These are phyloP conservation scores for Lophius americanus DNA, from an alignment of 2,797 vertebrate genomes.

Conservation along the genomic window DNA sequence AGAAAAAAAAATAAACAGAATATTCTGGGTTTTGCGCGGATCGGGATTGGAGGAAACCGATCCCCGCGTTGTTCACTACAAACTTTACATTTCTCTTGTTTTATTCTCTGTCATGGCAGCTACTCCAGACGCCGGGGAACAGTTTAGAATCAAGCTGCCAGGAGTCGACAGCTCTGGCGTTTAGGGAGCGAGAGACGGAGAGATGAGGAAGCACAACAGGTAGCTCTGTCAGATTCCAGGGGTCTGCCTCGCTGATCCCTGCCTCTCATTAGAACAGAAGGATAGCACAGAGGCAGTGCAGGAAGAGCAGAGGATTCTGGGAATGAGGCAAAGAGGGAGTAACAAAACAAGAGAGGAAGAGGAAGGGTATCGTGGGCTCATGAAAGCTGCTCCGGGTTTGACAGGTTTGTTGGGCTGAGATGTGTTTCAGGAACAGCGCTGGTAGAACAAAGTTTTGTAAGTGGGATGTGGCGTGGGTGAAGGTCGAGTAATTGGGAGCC, in stretches of 20 bases:
- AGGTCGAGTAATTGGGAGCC: slow-evolving; percentile 54
- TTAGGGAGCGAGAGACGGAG: slow-evolving; percentile 54
- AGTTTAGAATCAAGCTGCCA: slow-evolving; percentile 78
- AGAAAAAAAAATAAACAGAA: neutral
- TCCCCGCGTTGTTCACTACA: slow-evolving; percentile 59
- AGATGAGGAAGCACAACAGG: slow-evolving; percentile 70
- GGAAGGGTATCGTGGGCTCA: slow-evolving; percentile 52
- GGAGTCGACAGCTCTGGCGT: slow-evolving; percentile 77
- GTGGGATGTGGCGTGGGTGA: slow-evolving; percentile 43
- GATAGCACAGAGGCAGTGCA: slow-evolving; percentile 63
- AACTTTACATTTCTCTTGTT: slow-evolving; percentile 71
- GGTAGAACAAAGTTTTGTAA: slow-evolving; percentile 65
- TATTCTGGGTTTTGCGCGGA: slow-evolving; percentile 36
- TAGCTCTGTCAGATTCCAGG: slow-evolving; percentile 75
- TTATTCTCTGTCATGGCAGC: slow-evolving; percentile 76
- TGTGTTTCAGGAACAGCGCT: slow-evolving; percentile 54
- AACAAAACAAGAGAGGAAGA: slow-evolving; percentile 51
- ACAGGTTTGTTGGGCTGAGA: slow-evolving; percentile 60
- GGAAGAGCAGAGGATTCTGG: slow-evolving; percentile 52
- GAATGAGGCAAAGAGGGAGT: slow-evolving; percentile 41
- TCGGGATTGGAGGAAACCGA: slow-evolving; percentile 36
- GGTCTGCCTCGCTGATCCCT: slow-evolving; percentile 68
- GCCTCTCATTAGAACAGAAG: slow-evolving; percentile 80
- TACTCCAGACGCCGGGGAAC: slow-evolving; percentile 69
- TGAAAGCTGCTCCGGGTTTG: slow-evolving; percentile 54